Evolutionary conservation across 2,888 invertebrate species (phyloP).

Genomic region (Epinotia nisella): DNA sequence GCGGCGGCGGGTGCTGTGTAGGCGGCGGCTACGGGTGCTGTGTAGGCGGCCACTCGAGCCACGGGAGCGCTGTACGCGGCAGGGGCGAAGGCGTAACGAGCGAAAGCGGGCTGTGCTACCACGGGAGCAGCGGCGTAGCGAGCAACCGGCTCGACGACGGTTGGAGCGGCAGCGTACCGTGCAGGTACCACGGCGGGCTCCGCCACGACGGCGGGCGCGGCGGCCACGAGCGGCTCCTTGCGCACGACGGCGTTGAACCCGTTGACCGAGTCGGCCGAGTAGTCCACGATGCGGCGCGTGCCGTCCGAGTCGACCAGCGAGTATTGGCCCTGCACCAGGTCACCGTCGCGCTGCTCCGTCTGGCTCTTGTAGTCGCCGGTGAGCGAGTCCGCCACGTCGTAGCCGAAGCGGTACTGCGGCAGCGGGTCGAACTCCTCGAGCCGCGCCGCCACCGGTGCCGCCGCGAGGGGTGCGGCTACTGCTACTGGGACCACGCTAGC

Average conservation of each 20-base stretch:
- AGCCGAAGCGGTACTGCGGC: conserved; percentile 83
- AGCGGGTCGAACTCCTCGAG: conserved; percentile 81
- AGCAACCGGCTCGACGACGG: conserved; percentile 52
- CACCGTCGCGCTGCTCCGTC: conserved; percentile 79
- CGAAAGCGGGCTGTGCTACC: conserved; percentile 37
- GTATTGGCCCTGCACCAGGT: conserved; percentile 77
- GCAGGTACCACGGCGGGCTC: conserved; percentile 58
- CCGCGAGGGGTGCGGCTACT: conserved; percentile 60
- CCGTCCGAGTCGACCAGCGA: conserved; percentile 73
- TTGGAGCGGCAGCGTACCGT: conserved; percentile 56
- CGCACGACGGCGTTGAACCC: conserved; percentile 76
- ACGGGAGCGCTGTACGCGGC: conserved; percentile 60
- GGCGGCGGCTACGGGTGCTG: conserved; percentile 53
- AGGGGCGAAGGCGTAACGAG: conserved; percentile 59
- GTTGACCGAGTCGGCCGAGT: conserved; percentile 70
- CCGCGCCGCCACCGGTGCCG: conserved; percentile 52
- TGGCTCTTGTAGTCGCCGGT: conserved; percentile 77
- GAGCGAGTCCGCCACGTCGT: conserved; percentile 70
- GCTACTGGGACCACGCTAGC: conserved; percentile 62
- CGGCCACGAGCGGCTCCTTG: conserved; percentile 65
- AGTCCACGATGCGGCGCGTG: conserved; percentile 72
- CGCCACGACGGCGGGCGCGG: conserved; percentile 57
- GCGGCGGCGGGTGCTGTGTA: conserved; percentile 51
- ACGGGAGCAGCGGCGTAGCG: conserved; percentile 50
- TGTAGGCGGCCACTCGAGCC: conserved; percentile 47